Evolutionary conservation across 2,888 invertebrate genomes (phyloP), one percentile per base, ranked within the genome.

Genomic region (Apotomis turbidana): DNA sequence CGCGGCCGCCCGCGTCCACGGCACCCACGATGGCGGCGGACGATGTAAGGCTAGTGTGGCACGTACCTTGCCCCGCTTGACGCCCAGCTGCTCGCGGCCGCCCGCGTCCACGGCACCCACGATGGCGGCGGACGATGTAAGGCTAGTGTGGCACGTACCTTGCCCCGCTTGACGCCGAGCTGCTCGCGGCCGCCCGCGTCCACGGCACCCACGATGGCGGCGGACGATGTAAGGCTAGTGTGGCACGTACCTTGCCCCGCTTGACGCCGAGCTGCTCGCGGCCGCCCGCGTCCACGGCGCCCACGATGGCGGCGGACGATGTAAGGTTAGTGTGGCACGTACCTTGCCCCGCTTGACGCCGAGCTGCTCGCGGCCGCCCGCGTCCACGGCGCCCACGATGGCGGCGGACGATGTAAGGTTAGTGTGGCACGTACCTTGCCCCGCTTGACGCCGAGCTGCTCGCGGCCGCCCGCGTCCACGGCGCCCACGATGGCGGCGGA

Each of bases 51-150:
- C 2, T 0, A 2, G 27, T 27, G 27, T 27, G 27, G 27, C 2
- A 27, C 44, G 75, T 78, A 93, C 93, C 89, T 89, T 90, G 74
- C 93, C 92, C 69, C 90, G 82, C 36, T 79, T 77, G 0, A 88
- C 85, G 4, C 91, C 91, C 58, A 88, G 80, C 75, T 93, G 92
- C 68, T 92, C 88, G n/a, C 90, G 80, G 0, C 93, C 93, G 62
- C 91, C 88, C 59, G 92, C 88, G 76, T 95, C 95, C 54, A 94
- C 93, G 0, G 93, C 94, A 74, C 95, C 92, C 60, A 93, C 93
- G 15, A 93, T 90, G 5, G 91, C 79, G 27, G 93, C 92, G 4
- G 90, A 88, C 8, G 87, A 27, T 27, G 27, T 2, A 27, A 27
- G 27, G 27, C 2, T 0, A 2, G 27, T 27, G 27, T 27, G 27